These are phyloP conservation scores for Thalassoma bifasciatum DNA, from an alignment of 2,113 vertebrate species.

Conservation along the genomic window DNA sequence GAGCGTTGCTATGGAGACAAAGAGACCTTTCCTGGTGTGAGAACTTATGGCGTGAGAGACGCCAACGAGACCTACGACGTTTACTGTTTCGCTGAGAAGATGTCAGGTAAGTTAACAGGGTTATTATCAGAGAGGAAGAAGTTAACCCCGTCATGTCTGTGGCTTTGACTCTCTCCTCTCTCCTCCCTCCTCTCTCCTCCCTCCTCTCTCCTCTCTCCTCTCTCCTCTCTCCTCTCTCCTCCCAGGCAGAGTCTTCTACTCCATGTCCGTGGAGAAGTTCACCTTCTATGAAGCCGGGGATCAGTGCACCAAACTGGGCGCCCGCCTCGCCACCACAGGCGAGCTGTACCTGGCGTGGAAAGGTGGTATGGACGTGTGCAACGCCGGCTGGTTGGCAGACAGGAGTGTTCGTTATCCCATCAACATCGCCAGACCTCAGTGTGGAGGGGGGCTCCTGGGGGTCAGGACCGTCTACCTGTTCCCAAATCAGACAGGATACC, in stretches of 20 bases:
- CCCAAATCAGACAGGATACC: conserved; percentile 94
- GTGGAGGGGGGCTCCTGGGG: conserved; percentile 93
- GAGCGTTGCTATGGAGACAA: conserved; percentile 96
- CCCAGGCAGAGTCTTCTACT: conserved; percentile 94
- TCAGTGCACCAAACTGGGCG: conserved; percentile 89
- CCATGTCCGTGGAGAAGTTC: conserved; percentile 89
- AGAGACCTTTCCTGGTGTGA: conserved; percentile 92
- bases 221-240: conserved; percentile 54
- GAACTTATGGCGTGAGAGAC: conserved; percentile 94
- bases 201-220: conserved; percentile 55
- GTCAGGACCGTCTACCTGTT: conserved; percentile 92
- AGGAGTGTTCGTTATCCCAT: conserved; percentile 96
- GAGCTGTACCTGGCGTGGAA: conserved; percentile 97
- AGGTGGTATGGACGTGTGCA: conserved; percentile 94
- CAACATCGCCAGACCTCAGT: conserved; percentile 91
- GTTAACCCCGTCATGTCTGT: neutral
- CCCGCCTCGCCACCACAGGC: conserved; percentile 91
- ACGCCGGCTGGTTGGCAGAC: conserved; percentile 94
- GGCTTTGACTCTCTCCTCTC: conserved; percentile 24
- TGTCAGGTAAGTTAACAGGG: conserved; percentile 85
- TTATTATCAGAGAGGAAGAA: neutral
- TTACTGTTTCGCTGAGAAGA: conserved; percentile 97
- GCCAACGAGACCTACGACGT: conserved; percentile 96
- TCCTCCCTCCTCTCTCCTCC: conserved; percentile 57
- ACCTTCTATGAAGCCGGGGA: conserved; percentile 90